Conservation (phyloP, 2,888 invertebrate species). For the Auanema sp. region DNA sequence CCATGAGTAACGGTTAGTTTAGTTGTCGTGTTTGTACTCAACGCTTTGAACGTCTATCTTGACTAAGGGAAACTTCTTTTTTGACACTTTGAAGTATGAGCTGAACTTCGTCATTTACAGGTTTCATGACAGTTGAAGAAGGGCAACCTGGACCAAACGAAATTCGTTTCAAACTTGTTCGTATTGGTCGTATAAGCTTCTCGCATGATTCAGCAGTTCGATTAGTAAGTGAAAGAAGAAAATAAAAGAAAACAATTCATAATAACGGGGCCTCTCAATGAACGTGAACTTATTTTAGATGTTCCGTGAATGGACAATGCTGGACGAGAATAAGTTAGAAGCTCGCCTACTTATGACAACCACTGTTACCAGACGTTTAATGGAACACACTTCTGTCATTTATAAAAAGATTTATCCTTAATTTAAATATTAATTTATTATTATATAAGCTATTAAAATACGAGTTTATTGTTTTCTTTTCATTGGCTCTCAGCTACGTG, state of each 20-base stretch:
- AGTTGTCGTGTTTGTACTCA: background rate
- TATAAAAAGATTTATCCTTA: conserved; percentile 59
- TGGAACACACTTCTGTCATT: conserved; percentile 59
- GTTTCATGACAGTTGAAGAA: conserved; percentile 59
- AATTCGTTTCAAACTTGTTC: conserved; percentile 49
- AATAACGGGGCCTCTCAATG: background rate
- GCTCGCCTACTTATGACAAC: conserved; percentile 60
- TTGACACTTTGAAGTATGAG: conserved; percentile 1
- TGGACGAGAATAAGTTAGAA: conserved; percentile 58
- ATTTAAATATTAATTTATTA: conserved; percentile 9
- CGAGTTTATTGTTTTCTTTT: no score
- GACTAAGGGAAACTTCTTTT: background rate
- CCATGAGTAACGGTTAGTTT: conserved; percentile 61
- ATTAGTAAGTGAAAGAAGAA: conserved; percentile 37
- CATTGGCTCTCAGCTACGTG: background rate
- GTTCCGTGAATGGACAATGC: conserved; percentile 62
- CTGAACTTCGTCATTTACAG: conserved; percentile 25
- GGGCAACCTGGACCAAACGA: conserved; percentile 53
- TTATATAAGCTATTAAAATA: no score
- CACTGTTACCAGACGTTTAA: conserved; percentile 50
- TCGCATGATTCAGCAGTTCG: conserved; percentile 60
- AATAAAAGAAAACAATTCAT: background rate
- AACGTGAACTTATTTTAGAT: conserved; percentile 40
- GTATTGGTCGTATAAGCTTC: conserved; percentile 60
- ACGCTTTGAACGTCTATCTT: background rate